Conservation (phyloP, 1,140 invertebrate genomes). For the Fopius arisanus region DNA sequence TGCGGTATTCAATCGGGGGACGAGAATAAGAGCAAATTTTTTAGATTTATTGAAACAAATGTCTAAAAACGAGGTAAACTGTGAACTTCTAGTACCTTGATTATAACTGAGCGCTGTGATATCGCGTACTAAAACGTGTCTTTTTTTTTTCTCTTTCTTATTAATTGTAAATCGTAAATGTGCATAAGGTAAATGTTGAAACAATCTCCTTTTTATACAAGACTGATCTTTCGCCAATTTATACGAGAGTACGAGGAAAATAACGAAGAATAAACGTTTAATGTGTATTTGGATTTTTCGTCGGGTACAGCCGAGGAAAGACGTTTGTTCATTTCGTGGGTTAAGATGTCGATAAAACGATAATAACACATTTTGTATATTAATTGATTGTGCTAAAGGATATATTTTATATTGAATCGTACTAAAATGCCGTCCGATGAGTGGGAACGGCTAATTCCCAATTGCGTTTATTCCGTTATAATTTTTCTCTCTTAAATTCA, state of each 20-base stretch:
- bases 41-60: not conserved
- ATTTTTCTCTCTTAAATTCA: too few relatives aligned
- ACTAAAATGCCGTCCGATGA: not conserved
- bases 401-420: not conserved
- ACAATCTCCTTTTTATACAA: slow-evolving; percentile 48
- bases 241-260: slow-evolving; percentile 57
- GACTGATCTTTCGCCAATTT: slow-evolving; percentile 60
- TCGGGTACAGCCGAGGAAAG: not conserved
- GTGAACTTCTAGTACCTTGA: slow-evolving; percentile 53
- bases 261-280: slow-evolving; percentile 40
- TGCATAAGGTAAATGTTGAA: slow-evolving; percentile 57
- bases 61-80: not conserved
- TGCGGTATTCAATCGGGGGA: not conserved
- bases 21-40: not conserved
- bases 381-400: not conserved
- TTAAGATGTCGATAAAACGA: not conserved
- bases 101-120: slow-evolving; percentile 62
- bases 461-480: too few relatives aligned
- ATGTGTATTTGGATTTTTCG: not conserved
- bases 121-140: slow-evolving; percentile 55
- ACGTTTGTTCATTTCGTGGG: not conserved
- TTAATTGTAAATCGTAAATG: slow-evolving; percentile 54
- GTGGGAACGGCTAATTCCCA: not conserved
- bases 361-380: not conserved
- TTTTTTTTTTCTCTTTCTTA: slow-evolving; percentile 33